Conservation (phyloP, 2,113 vertebrate genomes). For the Dromiciops gliroides region DNA sequence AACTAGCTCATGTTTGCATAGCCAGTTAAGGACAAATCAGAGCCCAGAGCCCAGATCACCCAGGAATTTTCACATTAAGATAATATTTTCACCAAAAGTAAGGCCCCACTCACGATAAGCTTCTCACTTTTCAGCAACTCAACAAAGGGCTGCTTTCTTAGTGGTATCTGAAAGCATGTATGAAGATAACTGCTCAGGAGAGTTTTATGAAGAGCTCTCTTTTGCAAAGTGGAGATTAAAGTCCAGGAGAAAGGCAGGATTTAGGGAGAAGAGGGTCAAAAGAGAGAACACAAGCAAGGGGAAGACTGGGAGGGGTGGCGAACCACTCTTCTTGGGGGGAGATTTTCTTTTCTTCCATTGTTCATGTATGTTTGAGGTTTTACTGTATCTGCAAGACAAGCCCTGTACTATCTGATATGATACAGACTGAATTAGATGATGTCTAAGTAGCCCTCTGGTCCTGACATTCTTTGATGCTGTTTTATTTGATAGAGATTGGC, state of each 20-base stretch:
- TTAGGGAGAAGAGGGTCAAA: neutral
- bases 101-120: conserved; percentile 14
- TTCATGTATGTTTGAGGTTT: neutral
- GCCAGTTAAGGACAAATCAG: neutral
- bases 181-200: conserved; percentile 17
- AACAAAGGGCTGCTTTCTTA: conserved; percentile 28
- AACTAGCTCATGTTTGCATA: neutral
- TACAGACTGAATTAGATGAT: neutral
- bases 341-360: neutral
- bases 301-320: rapidly evolving
- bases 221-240: conserved; percentile 24
- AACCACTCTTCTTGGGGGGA: neutral
- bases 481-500: neutral
- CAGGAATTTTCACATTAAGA: conserved; percentile 1
- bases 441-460: neutral
- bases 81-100: conserved; percentile 41
- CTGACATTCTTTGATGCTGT: neutral
- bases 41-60: neutral
- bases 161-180: conserved; percentile 36
- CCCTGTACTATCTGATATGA: neutral
- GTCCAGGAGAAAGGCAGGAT: neutral
- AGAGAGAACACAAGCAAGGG: neutral
- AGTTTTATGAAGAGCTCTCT: conserved; percentile 21
- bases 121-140: neutral
- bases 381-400: neutral